Evolutionary conservation across 2,113 vertebrate species (phyloP).

Genomic region (Epinephelus cyanopodus): DNA sequence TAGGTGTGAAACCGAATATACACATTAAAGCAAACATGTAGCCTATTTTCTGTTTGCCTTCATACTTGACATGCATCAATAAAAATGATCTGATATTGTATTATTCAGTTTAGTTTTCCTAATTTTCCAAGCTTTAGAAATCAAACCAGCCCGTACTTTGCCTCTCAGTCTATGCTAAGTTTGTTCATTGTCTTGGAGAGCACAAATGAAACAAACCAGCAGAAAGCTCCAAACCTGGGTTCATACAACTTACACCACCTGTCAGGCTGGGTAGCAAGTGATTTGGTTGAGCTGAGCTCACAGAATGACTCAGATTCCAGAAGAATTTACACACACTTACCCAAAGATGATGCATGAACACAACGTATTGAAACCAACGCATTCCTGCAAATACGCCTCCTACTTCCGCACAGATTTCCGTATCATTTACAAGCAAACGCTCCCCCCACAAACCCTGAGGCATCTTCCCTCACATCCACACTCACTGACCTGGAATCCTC

Average conservation of each 20-base stretch:
- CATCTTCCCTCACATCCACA: not conserved
- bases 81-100: too few species aligned
- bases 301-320: not conserved
- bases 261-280: not conserved
- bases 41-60: too few species aligned
- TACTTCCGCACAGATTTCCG: not conserved
- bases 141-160: too few species aligned
- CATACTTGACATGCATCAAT: too few species aligned
- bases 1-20: too few species aligned
- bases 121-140: too few species aligned
- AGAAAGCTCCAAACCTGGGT: not conserved
- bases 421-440: constrained; percentile 21
- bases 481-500: constrained; percentile 9
- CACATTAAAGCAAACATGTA: too few species aligned
- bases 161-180: too few species aligned
- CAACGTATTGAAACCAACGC: not conserved
- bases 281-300: not conserved
- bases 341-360: not conserved
- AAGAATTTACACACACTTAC: not conserved
- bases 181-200: too few species aligned
- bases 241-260: not conserved
- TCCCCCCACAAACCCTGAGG: not conserved
- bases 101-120: too few species aligned
- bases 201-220: too few species aligned
- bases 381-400: constrained; percentile 22